phyloP scores from a whole-genome alignment of 2,888 invertebrate genomes.

The Hydriomena furcata region DNA sequence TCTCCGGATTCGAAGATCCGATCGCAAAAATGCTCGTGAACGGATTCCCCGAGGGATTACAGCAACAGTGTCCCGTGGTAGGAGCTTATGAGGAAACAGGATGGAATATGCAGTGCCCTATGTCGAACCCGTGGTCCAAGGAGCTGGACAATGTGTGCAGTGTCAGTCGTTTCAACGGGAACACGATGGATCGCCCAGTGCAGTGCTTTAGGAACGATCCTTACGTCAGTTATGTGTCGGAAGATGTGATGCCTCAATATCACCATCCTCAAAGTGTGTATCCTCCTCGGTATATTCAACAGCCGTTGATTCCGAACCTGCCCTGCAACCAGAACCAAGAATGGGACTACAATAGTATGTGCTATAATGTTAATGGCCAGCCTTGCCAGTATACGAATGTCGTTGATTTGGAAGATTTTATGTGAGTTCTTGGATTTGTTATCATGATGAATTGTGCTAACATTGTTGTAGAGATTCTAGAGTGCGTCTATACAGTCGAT shows the following conservation, averaged over 20 bases:
- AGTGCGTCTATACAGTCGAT: too few species aligned
- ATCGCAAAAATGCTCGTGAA: constrained; percentile 62
- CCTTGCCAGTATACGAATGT: constrained; percentile 87
- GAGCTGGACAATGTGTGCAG: constrained; percentile 50
- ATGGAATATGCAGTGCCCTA: constrained; percentile 66
- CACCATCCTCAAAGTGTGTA: constrained; percentile 47
- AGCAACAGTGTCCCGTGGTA: constrained; percentile 57
- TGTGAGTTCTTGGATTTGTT: constrained; percentile 81
- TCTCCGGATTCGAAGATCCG: constrained; percentile 41
- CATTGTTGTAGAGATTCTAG: too few species aligned
- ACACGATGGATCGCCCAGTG: constrained; percentile 48
- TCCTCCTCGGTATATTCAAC: constrained; percentile 42
- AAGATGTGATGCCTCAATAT: constrained; percentile 44
- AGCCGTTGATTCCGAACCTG: constrained; percentile 53
- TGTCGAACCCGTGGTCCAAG: constrained; percentile 59
- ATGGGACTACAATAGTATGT: constrained; percentile 86
- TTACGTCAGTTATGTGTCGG: constrained; percentile 42
- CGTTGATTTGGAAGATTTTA: constrained; percentile 89
- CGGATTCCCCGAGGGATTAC: constrained; percentile 47
- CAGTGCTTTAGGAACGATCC: constrained; percentile 58
- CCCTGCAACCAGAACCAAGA: constrained; percentile 78
- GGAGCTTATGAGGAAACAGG: constrained; percentile 55
- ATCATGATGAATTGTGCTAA: background rate
- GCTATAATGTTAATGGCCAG: constrained; percentile 86
- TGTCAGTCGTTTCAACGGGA: constrained; percentile 50